Evolutionary conservation across 2,888 invertebrate species (phyloP), one percentile per base, ranked within the genome.

Genomic region (Pseudeuparius sepicola): DNA sequence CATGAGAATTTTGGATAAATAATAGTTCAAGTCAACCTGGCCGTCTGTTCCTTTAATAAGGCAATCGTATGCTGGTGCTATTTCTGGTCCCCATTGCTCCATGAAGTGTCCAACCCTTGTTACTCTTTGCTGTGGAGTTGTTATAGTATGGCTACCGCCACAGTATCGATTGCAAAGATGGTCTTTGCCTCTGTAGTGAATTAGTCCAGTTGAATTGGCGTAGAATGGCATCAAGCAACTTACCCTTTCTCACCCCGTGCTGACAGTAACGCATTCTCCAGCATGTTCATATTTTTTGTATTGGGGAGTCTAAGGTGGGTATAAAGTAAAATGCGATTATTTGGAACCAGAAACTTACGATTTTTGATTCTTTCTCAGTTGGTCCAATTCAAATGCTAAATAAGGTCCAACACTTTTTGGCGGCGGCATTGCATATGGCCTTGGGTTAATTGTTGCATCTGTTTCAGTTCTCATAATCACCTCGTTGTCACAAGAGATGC

Each of bases 61-160:
- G 2, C 48, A 45, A 33, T 61, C 65, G 0, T 68, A 64, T 24
- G 69, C 59, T 4, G 70, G 72, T 38, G 70, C 52, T 20, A 68
- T 68, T 48, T 76, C 73, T 0, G 75, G 75, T 2, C 75, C 76
- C 74, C 74, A 77, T 48, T 77, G 75, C 48, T 67, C 70, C 37
- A 75, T 55, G 57, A 75, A 78, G 57, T 78, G 75, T 0, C 77
- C 77, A 28, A 70, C 53, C 5, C 75, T 62, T 6, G 72, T 68
- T n/a, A 80, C 72, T 42, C 78, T 70, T 53, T 83, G 83, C 39
- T 75, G 73, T 0, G 80, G 72, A 1, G 78, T 78, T 11, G 80
- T 76, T 7, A 70, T 61, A 1, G 85, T 85, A 56, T 85, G 84
- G 37, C 76, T 75, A 2, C 85, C 85, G 14, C 85, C 85, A 45